Conservation (phyloP, 1,140 invertebrate genomes). For the Platorchestia sp. region DNA sequence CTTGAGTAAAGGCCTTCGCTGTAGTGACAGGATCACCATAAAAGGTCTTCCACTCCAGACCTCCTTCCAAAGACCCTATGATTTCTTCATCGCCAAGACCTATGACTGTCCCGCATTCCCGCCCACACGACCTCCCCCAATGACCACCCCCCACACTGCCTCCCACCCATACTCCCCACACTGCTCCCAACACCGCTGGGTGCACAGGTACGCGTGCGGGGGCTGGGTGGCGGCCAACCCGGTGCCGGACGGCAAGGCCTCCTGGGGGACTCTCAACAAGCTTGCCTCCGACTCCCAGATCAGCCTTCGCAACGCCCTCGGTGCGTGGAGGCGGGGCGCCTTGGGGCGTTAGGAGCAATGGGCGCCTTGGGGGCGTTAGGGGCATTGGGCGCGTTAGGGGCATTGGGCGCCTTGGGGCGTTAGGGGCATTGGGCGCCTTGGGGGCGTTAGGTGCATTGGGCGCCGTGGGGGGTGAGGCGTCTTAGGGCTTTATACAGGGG, state of each 20-base stretch:
- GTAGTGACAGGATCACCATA: too few species aligned
- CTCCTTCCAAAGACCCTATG: too few species aligned
- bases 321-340: slow-evolving; percentile 37
- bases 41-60: too few species aligned
- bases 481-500: background rate
- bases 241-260: slow-evolving; percentile 74
- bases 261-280: slow-evolving; percentile 95
- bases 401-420: background rate
- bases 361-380: background rate
- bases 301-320: slow-evolving; percentile 77
- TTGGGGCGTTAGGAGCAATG: background rate
- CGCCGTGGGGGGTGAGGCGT: background rate
- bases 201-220: slow-evolving; percentile 74
- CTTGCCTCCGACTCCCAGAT: slow-evolving; percentile 95
- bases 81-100: too few species aligned
- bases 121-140: too few species aligned
- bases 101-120: too few species aligned
- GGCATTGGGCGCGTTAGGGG: background rate
- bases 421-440: background rate
- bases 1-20: too few species aligned
- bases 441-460: background rate
- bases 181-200: too few species aligned
- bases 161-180: too few species aligned
- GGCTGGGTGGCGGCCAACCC: slow-evolving; percentile 76
- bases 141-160: too few species aligned